phyloP scores from a whole-genome alignment of 2,797 vertebrate genomes.

The Emydoidea blandingii region DNA sequence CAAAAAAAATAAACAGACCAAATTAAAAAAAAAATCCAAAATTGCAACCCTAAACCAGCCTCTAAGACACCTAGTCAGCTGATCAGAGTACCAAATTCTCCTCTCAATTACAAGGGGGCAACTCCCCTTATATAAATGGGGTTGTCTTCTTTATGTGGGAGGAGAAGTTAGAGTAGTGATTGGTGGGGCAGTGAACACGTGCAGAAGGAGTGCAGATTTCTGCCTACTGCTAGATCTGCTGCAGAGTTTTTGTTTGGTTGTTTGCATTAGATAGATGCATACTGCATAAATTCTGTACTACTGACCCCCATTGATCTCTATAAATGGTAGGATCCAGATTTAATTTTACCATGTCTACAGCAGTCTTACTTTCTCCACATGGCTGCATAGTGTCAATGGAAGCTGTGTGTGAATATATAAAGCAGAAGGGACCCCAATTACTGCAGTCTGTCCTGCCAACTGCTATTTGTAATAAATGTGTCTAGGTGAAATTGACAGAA shows the following conservation, averaged over 20 bases:
- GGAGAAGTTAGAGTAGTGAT: neutral
- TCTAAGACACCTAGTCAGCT: rapidly evolving
- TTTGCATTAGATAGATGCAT: neutral
- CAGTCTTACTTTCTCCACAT: neutral
- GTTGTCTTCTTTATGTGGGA: neutral
- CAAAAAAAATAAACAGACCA: rapidly evolving
- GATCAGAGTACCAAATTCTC: rapidly evolving
- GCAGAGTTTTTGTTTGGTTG: neutral
- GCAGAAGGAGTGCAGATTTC: neutral
- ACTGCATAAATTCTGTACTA: rapidly evolving
- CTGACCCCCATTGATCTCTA: neutral
- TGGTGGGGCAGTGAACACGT: neutral
- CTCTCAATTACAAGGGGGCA: rapidly evolving
- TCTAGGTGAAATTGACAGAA: neutral
- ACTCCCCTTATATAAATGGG: rapidly evolving
- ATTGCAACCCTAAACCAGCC: neutral
- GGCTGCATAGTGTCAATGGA: neutral
- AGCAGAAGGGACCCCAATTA: neutral
- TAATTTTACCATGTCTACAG: neutral
- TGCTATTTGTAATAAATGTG: rapidly evolving
- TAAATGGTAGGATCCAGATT: neutral
- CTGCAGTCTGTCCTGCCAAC: rapidly evolving
- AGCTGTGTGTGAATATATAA: neutral
- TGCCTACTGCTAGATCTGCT: neutral
- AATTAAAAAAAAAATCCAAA: neutral